Base-by-base conservation (phyloP, 2,797 vertebrate species). In the Takifugu ocellatus region DNA sequence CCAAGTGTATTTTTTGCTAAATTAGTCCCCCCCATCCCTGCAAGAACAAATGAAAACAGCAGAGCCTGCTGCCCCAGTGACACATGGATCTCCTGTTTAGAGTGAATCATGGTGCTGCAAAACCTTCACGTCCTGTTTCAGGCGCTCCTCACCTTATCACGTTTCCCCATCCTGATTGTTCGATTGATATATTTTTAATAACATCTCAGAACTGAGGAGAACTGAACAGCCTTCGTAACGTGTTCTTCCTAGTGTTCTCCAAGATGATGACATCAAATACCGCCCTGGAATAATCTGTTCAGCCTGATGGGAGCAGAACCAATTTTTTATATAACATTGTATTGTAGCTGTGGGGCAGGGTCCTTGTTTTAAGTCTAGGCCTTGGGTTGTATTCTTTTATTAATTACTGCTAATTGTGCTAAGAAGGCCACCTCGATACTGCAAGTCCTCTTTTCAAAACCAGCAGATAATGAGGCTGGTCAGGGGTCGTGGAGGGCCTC, bases 11-110 rank as follows among this genome's bases (percentile, higher is more conserved):
- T 85, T 84, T 84, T 77, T 81, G 74, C 78, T 75, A 78, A 87
- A 87, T 86, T 82, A 83, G 71, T 82, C 78, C 3, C 81, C 79
- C 82, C 79, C 21, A 21, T 77, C 80, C 86, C 84, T 87, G 75
- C 55, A 70, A 47, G 65, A 83, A 79, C 69, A 81, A 82, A 79
- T 83, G 68, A 77, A 75, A 39, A 79, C 66, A 64, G 64, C 56
- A 64, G 60, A 63, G 64, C 69, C 45, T 72, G 66, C 71, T 54
- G 54, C 60, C 49, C 54, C 72, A 87, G 73, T 77, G 66, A 14
- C 49, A 50, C 10, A 4, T 48, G 17, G 10, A 48, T 48, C 24
- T 24, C 21, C n/a, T 21, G 17, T 48, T 21, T 48, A 24, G 21
- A 21, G 21, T 10, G 21, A 48, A 48, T 10, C 46, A 48, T 48